Base-by-base conservation (phyloP, 2,888 invertebrate genomes). In the Deroplatys truncata region DNA sequence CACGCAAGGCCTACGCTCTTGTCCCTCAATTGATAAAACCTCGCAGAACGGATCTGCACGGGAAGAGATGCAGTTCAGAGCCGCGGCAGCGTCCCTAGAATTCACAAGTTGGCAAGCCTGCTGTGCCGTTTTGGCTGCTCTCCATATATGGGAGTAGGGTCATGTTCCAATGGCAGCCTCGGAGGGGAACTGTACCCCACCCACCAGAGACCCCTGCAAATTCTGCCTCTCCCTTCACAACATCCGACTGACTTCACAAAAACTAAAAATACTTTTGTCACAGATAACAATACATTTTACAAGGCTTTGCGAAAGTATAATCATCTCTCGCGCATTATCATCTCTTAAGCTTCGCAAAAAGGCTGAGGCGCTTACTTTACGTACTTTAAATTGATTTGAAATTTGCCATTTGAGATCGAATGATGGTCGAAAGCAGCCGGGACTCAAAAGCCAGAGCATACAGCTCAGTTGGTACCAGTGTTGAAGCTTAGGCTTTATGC, bases 61-160 rank as follows among this genome's bases (percentile, higher is more conserved):
- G 56, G 20, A 25, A 20, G 56, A 20, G 56, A 72, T 72, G 56
- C 56, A 72, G 56, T 72, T 72, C 20, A 25, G 20, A 72, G 20
- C 15, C 7, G 86, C 90, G 84, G 20, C 20, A 72, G 88, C 90
- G 88, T 88, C 82, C 84, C n/a, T 88, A 84, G 72, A 83, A 20
- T 20, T 7, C 5, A 84, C 89, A 86, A 88, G 88, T 85, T 90
- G 91, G 91, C 91, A 91, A 88, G 87, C 43, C 85, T 49, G 89
- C 85, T 84, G 89, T 88, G 89, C 90, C 87, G 86, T 90, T 90
- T 91, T 91, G 90, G 90, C 91, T 10, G 56, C 82, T 56, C 35
- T 88, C 91, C 90, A 90, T 90, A 90, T 91, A 90, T 86, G 91
- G 91, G 88, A 90, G 90, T 90, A 90, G 90, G 91, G 89, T 91